Percentiles rank a stretch among this genome's conserved stretches.
phyloP scores from a whole-genome alignment of 2,113 vertebrate genomes.

The Aythya baeri region DNA sequence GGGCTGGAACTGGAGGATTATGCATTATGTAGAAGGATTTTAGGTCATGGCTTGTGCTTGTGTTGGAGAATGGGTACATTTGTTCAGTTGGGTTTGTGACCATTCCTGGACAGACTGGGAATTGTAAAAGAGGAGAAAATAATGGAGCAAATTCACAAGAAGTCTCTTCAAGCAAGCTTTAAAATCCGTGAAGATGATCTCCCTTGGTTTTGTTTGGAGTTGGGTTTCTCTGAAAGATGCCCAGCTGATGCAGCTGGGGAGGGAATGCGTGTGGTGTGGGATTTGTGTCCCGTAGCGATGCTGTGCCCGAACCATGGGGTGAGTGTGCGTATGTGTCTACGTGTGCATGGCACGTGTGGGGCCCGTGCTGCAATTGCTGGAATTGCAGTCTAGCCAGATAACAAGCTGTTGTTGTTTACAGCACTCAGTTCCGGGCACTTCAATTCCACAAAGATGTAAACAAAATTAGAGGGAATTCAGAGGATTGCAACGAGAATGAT shows the following conservation, averaged over 20 bases:
- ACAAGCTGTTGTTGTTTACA: constrained; percentile 70
- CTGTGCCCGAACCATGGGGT: not conserved
- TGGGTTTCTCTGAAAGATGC: not conserved
- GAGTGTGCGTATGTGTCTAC: not conserved
- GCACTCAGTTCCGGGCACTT: constrained; percentile 64
- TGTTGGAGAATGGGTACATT: not conserved
- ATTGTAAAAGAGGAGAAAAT: not conserved
- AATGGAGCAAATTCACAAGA: not conserved
- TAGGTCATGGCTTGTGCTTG: not conserved
- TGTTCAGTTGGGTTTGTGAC: not conserved
- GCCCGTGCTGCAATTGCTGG: constrained; percentile 23
- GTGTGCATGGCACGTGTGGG: not conserved
- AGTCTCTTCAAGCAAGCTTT: not conserved
- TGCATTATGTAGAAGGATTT: not conserved
- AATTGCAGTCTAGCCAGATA: constrained; percentile 70
- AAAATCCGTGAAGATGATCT: not conserved
- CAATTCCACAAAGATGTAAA: constrained; percentile 74
- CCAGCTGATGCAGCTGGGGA: not conserved
- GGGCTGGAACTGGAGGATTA: not conserved
- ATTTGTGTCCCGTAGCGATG: fast-evolving
- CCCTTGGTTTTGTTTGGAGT: not conserved
- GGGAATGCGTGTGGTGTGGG: fast-evolving
- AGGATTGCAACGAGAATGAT: constrained; percentile 72
- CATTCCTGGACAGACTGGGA: not conserved
- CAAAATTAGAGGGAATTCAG: constrained; percentile 77